Percentiles rank a stretch among this genome's conserved stretches.
Evolutionary conservation across 1,140 invertebrate species (phyloP).

Genomic region (Drosophila kanapiae): DNA sequence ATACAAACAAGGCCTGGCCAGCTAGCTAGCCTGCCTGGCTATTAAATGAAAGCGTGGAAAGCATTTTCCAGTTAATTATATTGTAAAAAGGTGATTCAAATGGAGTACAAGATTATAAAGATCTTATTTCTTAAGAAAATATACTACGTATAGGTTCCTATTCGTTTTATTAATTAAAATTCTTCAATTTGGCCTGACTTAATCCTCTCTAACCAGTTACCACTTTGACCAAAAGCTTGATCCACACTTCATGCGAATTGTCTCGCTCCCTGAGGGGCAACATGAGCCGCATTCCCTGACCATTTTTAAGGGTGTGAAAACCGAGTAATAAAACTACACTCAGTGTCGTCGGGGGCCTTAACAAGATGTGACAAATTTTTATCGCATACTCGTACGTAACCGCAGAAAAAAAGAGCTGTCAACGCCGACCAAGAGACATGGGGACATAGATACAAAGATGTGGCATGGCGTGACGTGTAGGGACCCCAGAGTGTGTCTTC

Average conservation of each 20-base stretch:
- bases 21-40: constrained; percentile 5
- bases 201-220: background rate
- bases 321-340: constrained; percentile 36
- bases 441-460: constrained; percentile 1
- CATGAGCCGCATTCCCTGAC: constrained; percentile 18
- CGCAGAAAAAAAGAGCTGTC: constrained; percentile 55
- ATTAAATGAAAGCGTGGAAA: constrained; percentile 24
- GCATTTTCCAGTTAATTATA: constrained; percentile 3
- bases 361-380: constrained; percentile 79
- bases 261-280: constrained; percentile 9
- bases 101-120: no score
- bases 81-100: background rate
- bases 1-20: constrained; percentile 11
- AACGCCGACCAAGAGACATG: constrained; percentile 18
- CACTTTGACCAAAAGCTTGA: constrained; percentile 4
- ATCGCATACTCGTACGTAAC: constrained; percentile 55
- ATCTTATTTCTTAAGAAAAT: background rate
- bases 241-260: constrained; percentile 3
- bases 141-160: background rate
- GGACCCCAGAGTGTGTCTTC: constrained; percentile 36
- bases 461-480: constrained; percentile 9
- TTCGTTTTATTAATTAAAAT: background rate
- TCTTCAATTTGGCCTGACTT: background rate
- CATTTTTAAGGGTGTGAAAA: constrained; percentile 46
- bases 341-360: constrained; percentile 24